Percentiles rank a stretch among this genome's conserved stretches.
Conservation (phyloP, 1,140 invertebrate species). For the Neodiprion virginianus region DNA sequence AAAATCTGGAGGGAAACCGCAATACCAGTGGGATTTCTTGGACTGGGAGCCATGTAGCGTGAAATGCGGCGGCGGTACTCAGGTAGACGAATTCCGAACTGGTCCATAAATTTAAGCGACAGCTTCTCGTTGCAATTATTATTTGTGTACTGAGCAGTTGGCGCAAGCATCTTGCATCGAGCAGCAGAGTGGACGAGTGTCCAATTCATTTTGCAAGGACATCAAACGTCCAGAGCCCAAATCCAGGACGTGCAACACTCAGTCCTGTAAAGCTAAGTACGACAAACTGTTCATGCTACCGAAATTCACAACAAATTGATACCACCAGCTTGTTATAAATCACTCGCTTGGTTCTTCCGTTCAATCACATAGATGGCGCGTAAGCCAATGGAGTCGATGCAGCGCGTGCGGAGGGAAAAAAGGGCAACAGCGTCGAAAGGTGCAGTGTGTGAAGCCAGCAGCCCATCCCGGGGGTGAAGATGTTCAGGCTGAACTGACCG, state of each 20-base stretch:
- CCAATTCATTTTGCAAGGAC: slow-evolving; percentile 51
- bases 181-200: slow-evolving; percentile 55
- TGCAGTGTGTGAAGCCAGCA: slow-evolving; percentile 59
- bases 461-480: slow-evolving; percentile 54
- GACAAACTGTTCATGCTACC: background rate
- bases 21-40: slow-evolving; percentile 61
- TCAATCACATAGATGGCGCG: slow-evolving; percentile 54
- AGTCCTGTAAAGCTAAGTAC: slow-evolving; percentile 59
- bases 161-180: slow-evolving; percentile 58
- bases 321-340: background rate
- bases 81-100: slow-evolving; percentile 12
- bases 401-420: slow-evolving; percentile 57
- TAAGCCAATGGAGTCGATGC: slow-evolving; percentile 62
- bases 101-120: slow-evolving; percentile 31
- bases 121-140: background rate
- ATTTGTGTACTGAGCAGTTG: slow-evolving; percentile 33
- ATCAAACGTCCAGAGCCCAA: slow-evolving; percentile 47
- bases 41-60: slow-evolving; percentile 57
- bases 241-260: slow-evolving; percentile 55
- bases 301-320: background rate
- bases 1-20: slow-evolving; percentile 40
- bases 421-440: slow-evolving; percentile 52
- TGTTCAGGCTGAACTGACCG: slow-evolving; percentile 52
- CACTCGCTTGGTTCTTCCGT: background rate
- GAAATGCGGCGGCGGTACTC: slow-evolving; percentile 59